These are phyloP conservation scores for Saccopteryx bilineata DNA, from an alignment of 2,113 vertebrate genomes.

Conservation along the genomic window DNA sequence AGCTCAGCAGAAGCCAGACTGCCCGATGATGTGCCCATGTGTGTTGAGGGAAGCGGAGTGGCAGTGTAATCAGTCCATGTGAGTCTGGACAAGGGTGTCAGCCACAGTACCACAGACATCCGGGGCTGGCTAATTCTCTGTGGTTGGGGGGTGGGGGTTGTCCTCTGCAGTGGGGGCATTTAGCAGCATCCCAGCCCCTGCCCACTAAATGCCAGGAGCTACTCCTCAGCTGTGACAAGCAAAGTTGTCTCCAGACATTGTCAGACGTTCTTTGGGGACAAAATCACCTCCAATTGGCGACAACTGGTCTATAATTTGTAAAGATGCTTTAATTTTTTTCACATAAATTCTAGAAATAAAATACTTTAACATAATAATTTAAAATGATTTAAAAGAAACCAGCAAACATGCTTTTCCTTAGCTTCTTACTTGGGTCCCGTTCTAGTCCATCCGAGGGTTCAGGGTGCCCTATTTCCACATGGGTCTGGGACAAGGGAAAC, in stretches of 20 bases:
- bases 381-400: background rate
- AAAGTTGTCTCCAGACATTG: background rate
- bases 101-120: accelerated
- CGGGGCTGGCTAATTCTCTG: accelerated
- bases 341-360: background rate
- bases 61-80: accelerated
- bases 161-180: accelerated
- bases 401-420: background rate
- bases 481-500: background rate
- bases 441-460: background rate
- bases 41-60: accelerated
- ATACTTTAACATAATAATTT: background rate
- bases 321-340: background rate
- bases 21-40: background rate
- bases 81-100: accelerated
- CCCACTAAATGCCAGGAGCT: background rate
- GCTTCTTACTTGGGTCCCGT: accelerated
- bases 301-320: background rate
- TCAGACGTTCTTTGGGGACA: background rate
- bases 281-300: background rate
- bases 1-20: background rate
- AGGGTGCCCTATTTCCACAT: background rate
- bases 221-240: too few species aligned
- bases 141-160: background rate
- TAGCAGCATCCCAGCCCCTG: background rate